Evolutionary conservation across 2,797 vertebrate genomes (phyloP).

Genomic region (Molossus molossus): DNA sequence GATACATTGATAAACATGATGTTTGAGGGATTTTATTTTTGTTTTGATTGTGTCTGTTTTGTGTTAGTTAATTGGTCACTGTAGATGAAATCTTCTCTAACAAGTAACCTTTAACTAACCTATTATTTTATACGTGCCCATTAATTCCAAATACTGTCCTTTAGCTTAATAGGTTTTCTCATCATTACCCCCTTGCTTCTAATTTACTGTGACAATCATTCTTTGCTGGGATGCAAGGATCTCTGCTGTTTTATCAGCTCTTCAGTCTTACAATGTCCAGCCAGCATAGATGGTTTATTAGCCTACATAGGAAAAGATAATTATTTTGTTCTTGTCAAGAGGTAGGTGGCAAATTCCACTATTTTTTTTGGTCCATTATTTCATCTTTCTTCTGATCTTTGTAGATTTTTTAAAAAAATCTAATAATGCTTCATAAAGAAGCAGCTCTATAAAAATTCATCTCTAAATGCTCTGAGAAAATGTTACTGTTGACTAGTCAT

Average conservation of each 20-base stretch:
- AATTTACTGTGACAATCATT: constrained; percentile 53
- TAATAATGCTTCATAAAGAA: not conserved
- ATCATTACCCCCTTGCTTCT: not conserved
- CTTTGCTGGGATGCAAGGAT: not conserved
- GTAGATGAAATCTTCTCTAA: not conserved
- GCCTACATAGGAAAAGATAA: not conserved
- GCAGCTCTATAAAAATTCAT: constrained; percentile 34
- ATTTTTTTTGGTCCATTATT: not conserved
- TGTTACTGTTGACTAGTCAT: constrained; percentile 19
- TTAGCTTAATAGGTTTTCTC: not conserved
- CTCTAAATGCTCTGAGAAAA: constrained; percentile 14
- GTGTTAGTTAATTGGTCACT: not conserved
- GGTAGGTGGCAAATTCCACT: not conserved
- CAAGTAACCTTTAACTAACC: not conserved
- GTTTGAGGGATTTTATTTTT: not conserved
- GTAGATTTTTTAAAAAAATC: not conserved
- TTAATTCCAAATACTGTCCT: constrained; percentile 18
- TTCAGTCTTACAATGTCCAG: not conserved
- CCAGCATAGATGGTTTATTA: not conserved
- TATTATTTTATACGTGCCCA: not conserved
- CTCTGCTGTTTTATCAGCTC: not conserved
- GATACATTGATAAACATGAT: not conserved
- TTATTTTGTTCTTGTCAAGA: not conserved
- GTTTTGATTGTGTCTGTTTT: not conserved
- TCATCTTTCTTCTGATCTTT: constrained; percentile 51